Percentiles rank a stretch among this genome's conserved stretches.
Conservation (phyloP, 2,113 vertebrate genomes). For the human (Homo sapiens) region GRCh38 chr1:71363001-71363500, state of each 20-base stretch:
- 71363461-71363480: background rate
- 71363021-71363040: conserved; percentile 59
- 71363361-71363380: background rate
- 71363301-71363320: background rate
- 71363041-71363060: conserved; percentile 55
- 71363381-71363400: background rate
- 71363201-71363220: conserved; percentile 34
- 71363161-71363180: background rate
- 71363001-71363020: conserved; percentile 52
- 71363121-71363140: conserved; percentile 45
- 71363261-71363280: background rate
- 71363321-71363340: background rate
- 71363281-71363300: background rate
- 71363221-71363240: conserved; percentile 21
- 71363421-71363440: background rate
- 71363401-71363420: background rate
- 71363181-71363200: conserved; percentile 36
- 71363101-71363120: conserved; percentile 35
- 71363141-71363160: conserved; percentile 37
- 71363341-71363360: background rate
- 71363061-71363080: conserved; percentile 44
- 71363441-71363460: background rate
- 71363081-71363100: conserved; percentile 58
- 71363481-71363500: background rate
- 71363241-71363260: background rate